Evolutionary conservation across 1,140 invertebrate genomes (phyloP).

Genomic region (Ladona fulva): DNA sequence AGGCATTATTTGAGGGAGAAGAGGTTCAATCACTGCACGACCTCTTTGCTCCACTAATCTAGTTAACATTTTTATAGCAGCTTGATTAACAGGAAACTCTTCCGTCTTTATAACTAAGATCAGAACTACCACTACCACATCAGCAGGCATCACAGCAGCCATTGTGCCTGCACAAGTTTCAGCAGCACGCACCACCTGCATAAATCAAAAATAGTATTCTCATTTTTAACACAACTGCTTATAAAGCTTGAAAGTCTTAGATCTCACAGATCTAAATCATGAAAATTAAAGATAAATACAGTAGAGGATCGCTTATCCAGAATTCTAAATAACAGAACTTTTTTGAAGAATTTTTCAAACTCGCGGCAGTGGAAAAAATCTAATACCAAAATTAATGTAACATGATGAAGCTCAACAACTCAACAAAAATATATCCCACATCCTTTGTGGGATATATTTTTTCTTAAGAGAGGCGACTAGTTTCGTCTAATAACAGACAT

Average conservation of each 20-base stretch:
- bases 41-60: constrained; percentile 68
- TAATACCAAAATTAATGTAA: too few relatives aligned
- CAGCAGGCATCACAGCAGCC: constrained; percentile 58
- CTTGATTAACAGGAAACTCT: constrained; percentile 76
- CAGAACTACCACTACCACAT: constrained; percentile 54
- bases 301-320: too few relatives aligned
- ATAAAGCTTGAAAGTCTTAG: not conserved
- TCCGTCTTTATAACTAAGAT: constrained; percentile 78
- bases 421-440: too few relatives aligned
- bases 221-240: not conserved
- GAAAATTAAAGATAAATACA: too few relatives aligned
- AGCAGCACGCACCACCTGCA: constrained; percentile 44
- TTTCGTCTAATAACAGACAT: too few relatives aligned
- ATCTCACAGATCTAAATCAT: too few relatives aligned
- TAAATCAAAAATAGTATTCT: constrained; percentile 18
- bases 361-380: too few relatives aligned
- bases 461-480: too few relatives aligned
- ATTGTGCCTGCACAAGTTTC: constrained; percentile 62
- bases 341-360: too few relatives aligned
- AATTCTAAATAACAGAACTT: too few relatives aligned
- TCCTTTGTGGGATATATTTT: too few relatives aligned
- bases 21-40: constrained; percentile 57
- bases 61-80: constrained; percentile 86
- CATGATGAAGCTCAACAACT: too few relatives aligned
- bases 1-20: constrained; percentile 74